These are phyloP conservation scores for Thalassaphorura encarpata DNA, from an alignment of 1,140 invertebrate species.

Conservation along the genomic window DNA sequence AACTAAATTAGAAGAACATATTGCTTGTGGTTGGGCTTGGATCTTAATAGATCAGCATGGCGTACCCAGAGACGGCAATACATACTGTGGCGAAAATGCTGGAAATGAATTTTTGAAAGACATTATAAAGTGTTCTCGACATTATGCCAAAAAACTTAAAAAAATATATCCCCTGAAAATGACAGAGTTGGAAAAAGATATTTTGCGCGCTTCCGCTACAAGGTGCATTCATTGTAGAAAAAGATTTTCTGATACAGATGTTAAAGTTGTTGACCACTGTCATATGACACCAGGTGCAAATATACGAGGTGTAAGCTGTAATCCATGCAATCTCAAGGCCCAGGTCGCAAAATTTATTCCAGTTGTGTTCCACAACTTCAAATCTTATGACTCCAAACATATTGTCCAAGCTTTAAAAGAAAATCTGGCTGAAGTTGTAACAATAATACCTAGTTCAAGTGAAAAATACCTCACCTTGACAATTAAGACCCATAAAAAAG, in stretches of 20 bases:
- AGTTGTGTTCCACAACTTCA: constrained; percentile 1
- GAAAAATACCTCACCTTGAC: neutral
- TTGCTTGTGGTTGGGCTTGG: neutral
- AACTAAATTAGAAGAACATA: neutral
- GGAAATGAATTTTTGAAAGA: neutral
- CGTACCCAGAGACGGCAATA: neutral
- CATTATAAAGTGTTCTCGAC: no score
- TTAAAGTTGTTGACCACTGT: neutral
- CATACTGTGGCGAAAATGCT: neutral
- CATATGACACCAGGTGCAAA: neutral
- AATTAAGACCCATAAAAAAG: neutral
- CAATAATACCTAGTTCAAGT: neutral
- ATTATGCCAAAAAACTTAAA: no score
- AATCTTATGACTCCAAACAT: neutral
- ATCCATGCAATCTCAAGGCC: neutral
- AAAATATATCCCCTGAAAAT: no score
- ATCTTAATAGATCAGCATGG: neutral
- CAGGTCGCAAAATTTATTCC: neutral
- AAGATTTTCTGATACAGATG: neutral
- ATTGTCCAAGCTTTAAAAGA: neutral
- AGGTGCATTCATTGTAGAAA: neutral
- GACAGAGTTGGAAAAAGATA: no score
- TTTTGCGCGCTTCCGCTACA: neutral
- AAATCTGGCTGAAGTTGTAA: neutral
- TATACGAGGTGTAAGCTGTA: neutral